Percentiles rank a stretch among this genome's conserved stretches.
phyloP scores from a whole-genome alignment of 2,888 invertebrate genomes.

The Stenchaetothrips biformis region DNA sequence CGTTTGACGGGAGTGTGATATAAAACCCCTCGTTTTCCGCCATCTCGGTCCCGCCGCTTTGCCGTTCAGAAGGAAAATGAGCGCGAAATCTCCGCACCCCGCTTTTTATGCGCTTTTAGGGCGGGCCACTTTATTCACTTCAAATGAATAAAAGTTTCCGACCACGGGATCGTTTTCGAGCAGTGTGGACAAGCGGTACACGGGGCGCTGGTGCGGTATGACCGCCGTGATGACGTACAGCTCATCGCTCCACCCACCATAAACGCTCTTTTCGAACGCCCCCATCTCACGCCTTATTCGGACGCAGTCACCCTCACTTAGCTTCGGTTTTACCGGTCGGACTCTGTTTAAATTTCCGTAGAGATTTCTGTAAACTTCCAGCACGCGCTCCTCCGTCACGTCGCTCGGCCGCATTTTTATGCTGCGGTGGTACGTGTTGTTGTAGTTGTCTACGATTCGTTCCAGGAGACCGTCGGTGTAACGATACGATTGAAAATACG shows the following conservation, averaged over 20 bases:
- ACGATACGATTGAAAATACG: background rate
- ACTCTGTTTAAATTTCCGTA: background rate
- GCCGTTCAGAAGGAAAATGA: too few relatives aligned
- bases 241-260: background rate
- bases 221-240: background rate
- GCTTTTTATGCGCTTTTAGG: too few relatives aligned
- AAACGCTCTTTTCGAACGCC: background rate
- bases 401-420: background rate
- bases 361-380: background rate
- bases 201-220: too few relatives aligned
- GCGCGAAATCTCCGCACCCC: too few relatives aligned
- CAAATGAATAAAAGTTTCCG: too few relatives aligned
- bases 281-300: background rate
- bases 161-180: too few relatives aligned
- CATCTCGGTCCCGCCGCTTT: too few relatives aligned
- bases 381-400: background rate
- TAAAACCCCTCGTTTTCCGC: too few relatives aligned
- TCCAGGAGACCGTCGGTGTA: background rate
- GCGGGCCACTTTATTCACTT: too few relatives aligned
- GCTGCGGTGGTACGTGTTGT: background rate
- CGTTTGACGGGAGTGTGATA: too few relatives aligned
- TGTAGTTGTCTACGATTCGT: background rate
- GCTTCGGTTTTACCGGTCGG: background rate
- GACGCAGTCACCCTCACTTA: background rate
- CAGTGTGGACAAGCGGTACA: too few relatives aligned